phyloP scores from a whole-genome alignment of 2,888 invertebrate species.

The Steinernema carpocapsae region DNA sequence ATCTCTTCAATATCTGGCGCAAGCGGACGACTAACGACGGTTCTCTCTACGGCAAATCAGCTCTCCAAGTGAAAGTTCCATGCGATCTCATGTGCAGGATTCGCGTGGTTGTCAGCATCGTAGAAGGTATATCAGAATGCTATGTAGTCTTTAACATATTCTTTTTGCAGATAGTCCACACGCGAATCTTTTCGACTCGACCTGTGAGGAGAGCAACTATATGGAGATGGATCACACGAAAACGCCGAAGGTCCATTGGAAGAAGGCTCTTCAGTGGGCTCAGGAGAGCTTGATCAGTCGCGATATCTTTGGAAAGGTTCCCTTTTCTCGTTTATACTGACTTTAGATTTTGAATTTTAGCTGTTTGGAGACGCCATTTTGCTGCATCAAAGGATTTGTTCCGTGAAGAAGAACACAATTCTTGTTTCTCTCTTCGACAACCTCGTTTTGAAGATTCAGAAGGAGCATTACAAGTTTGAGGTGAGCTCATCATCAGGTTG shows the following conservation, averaged over 20 bases:
- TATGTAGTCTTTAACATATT: not conserved
- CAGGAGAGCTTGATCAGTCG: conserved; percentile 61
- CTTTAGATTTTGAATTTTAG: conserved; percentile 46
- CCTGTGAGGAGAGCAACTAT: not conserved
- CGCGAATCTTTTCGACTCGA: conserved; percentile 40
- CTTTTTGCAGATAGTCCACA: conserved; percentile 32
- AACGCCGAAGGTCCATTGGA: conserved; percentile 54
- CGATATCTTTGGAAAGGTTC: conserved; percentile 59
- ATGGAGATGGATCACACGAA: conserved; percentile 23
- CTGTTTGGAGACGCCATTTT: conserved; percentile 56
- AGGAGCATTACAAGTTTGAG: conserved; percentile 57
- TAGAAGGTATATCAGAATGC: conserved; percentile 42
- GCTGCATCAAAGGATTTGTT: conserved; percentile 47
- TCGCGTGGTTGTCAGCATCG: conserved; percentile 53
- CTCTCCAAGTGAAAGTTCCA: conserved; percentile 56
- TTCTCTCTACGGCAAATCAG: conserved; percentile 1
- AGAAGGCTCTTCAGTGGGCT: conserved; percentile 63
- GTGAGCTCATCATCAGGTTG: not conserved
- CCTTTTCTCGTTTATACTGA: not conserved
- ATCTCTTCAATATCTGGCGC: conserved; percentile 56
- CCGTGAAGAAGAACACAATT: conserved; percentile 58
- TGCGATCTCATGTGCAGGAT: conserved; percentile 56
- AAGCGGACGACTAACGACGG: conserved; percentile 5
- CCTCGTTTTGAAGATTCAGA: conserved; percentile 57
- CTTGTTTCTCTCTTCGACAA: conserved; percentile 59